Conservation (phyloP, 2,113 vertebrate species). For the Phrynosoma platyrhinos region DNA sequence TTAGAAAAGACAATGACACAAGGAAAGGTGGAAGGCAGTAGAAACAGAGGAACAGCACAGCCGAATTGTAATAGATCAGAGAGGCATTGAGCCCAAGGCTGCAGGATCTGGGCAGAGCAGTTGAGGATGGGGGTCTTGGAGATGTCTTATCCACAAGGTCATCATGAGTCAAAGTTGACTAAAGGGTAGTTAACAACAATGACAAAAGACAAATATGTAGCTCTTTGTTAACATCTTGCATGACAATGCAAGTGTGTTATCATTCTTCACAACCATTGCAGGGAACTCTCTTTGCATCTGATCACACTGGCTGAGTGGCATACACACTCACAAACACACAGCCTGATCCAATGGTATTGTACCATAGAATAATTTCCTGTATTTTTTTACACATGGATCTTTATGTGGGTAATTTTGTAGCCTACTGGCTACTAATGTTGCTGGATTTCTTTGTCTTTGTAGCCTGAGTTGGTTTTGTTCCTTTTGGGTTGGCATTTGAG, state of each 20-base stretch:
- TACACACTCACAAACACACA: too few species aligned
- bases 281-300: not conserved
- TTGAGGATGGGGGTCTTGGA: not conserved
- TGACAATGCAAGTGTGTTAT: not conserved
- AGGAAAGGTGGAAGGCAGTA: too few species aligned
- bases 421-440: too few species aligned
- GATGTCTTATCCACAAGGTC: too few species aligned
- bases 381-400: not conserved
- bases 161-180: too few species aligned
- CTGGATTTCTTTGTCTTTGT: not conserved
- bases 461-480: not conserved
- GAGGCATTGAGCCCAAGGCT: too few species aligned
- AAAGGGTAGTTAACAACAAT: too few species aligned
- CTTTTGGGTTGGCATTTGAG: not conserved
- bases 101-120: not conserved
- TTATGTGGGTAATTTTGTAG: not conserved
- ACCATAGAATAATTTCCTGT: not conserved
- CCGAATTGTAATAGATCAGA: too few species aligned
- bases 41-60: too few species aligned
- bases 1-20: too few species aligned
- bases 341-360: not conserved
- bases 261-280: not conserved
- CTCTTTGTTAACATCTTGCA: too few species aligned
- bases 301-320: not conserved
- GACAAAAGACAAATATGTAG: not conserved